Conservation (phyloP, 2,797 vertebrate genomes). For the Peromyscus eremicus region DNA sequence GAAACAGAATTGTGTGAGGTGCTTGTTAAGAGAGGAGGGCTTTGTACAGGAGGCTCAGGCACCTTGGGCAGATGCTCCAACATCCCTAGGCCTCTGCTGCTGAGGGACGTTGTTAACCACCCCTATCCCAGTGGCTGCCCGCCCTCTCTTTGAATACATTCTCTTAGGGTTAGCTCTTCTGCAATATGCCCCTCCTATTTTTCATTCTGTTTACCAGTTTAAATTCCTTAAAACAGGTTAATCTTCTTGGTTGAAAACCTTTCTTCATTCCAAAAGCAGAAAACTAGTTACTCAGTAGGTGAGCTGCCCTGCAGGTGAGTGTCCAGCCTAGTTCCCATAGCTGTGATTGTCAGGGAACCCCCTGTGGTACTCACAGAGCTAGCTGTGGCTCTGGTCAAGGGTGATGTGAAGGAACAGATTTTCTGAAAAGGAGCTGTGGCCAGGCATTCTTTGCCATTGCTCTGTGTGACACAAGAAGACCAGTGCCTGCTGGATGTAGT, state of each 20-base stretch:
- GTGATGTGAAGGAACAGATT: not conserved
- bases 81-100: not conserved
- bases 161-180: not conserved
- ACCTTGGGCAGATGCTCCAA: not conserved
- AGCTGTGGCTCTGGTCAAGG: not conserved
- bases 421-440: not conserved
- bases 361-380: not conserved
- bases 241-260: conserved; percentile 8
- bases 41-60: not conserved
- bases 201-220: conserved; percentile 9
- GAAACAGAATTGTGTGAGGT: conserved; percentile 31
- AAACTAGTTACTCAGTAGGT: not conserved
- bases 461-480: not conserved
- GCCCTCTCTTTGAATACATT: not conserved
- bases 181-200: not conserved
- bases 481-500: not conserved
- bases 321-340: not conserved
- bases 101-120: not conserved
- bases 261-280: conserved; percentile 1
- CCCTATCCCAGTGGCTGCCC: not conserved
- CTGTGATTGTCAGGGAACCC: not conserved
- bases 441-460: not conserved
- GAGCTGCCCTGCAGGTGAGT: not conserved
- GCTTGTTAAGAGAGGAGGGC: not conserved
- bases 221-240: conserved; percentile 5